Percentiles rank a stretch among this genome's conserved stretches.
These are phyloP conservation scores for Lophotis ruficrista DNA, from an alignment of 2,113 vertebrate species.

Conservation along the genomic window DNA sequence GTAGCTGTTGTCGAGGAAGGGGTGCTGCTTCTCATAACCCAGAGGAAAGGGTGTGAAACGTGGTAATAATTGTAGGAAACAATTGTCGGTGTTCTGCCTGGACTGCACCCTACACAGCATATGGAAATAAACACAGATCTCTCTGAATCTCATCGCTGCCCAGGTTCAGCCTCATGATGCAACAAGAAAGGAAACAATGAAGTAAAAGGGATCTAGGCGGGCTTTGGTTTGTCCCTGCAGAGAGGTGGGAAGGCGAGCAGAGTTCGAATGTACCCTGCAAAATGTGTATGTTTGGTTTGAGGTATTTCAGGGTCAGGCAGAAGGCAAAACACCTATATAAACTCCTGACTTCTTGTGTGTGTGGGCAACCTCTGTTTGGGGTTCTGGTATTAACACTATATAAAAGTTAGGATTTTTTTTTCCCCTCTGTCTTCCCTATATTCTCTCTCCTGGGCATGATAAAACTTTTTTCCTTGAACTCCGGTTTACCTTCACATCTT, in stretches of 20 bases:
- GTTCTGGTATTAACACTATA: not conserved
- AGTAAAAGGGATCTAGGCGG: not conserved
- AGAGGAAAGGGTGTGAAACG: constrained; percentile 72
- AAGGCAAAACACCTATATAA: not conserved
- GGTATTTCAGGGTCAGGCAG: not conserved
- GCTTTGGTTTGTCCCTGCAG: not conserved
- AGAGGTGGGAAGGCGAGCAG: not conserved
- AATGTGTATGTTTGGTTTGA: not conserved
- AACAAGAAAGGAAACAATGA: not conserved
- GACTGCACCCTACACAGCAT: rapidly evolving
- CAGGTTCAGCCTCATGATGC: not conserved
- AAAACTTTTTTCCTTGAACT: not conserved
- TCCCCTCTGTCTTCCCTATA: not conserved
- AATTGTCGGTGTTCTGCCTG: not conserved
- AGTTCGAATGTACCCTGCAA: not conserved
- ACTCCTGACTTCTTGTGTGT: not conserved
- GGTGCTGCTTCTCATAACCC: constrained; percentile 28
- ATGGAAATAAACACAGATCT: not conserved
- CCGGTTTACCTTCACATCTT: not conserved
- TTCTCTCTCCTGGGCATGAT: not conserved
- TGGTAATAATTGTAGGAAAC: constrained; percentile 67
- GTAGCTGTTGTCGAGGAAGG: constrained; percentile 8
- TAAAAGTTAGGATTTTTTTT: not conserved
- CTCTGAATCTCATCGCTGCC: not conserved
- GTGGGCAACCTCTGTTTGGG: not conserved